Base-by-base conservation (phyloP, 2,113 vertebrate genomes). In the Grantiella picta region DNA sequence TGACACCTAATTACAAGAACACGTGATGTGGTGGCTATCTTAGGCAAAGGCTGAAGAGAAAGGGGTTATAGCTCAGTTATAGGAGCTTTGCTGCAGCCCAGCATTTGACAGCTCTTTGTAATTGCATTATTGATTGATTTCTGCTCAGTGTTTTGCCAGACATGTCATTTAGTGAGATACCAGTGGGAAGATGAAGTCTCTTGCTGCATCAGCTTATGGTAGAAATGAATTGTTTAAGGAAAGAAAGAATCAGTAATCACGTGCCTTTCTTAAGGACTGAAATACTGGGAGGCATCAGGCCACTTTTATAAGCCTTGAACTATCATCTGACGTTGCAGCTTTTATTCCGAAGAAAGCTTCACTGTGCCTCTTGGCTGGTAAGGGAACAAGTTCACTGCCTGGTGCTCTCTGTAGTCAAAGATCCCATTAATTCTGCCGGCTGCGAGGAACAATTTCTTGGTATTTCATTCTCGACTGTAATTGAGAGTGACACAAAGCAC, bases 371-470 rank as follows among this genome's bases (percentile, higher is more conserved):
- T 94, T 95, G 86, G 83, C 73, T 92, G 95, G 89, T 92, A 36
- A 91, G 71, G 72, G 66, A 96, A 45, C 61, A 88, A 96, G 85
- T 96, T 95, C 75, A 61, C 68, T 92, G 86, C 78, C 75, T 95
- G 60, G 80, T 92, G 83, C 95, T 91, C 69, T 81, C 54, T 84
- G 21, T 89, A 94, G 96, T 96, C 90, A 95, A 94, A 93, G 93
- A 91, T 96, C 87, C 84, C 79, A 93, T 95, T 95, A 96, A 96
- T 94, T 94, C 94, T 96, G 83, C 79, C n/a, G 18, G 64, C 84
- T 7, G 52, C 5, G 9, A 92, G 92, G 89, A 95, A 94, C 3
- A 4, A 77, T 87, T 94, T 90, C 89, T 86, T 93, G 87, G 82
- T 94, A 90, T 96, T 95, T 96, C 88, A 92, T 93, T 92, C 89